Percentiles rank a stretch among this genome's conserved stretches.
Evolutionary conservation across 2,888 invertebrate genomes (phyloP).

Genomic region (Leucozona laternaria): DNA sequence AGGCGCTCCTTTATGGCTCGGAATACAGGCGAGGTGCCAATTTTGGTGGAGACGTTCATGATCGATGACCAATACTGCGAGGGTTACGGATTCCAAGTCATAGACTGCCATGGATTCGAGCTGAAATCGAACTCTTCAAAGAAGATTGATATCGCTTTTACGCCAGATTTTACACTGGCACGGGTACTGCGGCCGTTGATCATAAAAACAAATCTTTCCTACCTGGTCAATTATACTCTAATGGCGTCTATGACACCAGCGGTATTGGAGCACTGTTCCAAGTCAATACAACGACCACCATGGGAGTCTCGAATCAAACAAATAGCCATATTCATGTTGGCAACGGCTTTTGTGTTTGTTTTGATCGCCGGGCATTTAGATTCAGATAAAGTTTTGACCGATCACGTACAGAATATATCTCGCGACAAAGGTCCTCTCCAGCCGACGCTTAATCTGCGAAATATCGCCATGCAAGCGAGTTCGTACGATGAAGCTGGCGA

Average conservation of each 20-base stretch:
- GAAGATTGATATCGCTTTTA: conserved; percentile 93
- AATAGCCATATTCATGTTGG: conserved; percentile 86
- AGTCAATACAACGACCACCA: conserved; percentile 88
- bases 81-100: conserved; percentile 91
- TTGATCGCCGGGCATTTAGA: conserved; percentile 89
- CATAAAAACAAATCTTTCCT: conserved; percentile 86
- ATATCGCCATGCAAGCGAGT: conserved; percentile 78
- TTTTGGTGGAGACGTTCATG: conserved; percentile 88
- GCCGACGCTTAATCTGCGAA: conserved; percentile 87
- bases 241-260: conserved; percentile 87
- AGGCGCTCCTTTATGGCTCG: conserved; percentile 92
- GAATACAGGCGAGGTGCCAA: conserved; percentile 96
- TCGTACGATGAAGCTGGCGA: conserved; percentile 55
- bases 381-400: conserved; percentile 88
- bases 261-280: conserved; percentile 88
- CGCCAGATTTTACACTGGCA: conserved; percentile 93
- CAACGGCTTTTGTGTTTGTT: conserved; percentile 87
- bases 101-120: conserved; percentile 90
- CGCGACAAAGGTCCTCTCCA: conserved; percentile 85
- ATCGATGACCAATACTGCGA: conserved; percentile 89
- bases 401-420: conserved; percentile 83
- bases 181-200: conserved; percentile 88
- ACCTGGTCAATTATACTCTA: conserved; percentile 88
- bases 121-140: conserved; percentile 89
- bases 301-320: conserved; percentile 91